Evolutionary conservation across 2,888 invertebrate species (phyloP).

Genomic region (Deroplatys truncata): DNA sequence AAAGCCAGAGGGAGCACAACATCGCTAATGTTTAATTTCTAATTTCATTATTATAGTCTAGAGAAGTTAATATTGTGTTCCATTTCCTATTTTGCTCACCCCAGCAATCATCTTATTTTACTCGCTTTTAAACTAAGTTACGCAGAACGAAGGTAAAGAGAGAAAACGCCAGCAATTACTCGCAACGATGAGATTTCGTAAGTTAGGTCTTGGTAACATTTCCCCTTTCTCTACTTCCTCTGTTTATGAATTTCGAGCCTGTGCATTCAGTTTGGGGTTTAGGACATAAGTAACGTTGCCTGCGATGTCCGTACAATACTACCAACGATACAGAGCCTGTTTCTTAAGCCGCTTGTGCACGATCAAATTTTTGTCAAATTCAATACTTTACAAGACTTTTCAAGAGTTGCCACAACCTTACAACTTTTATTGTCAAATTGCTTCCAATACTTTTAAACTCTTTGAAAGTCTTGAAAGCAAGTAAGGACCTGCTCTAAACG

Average conservation of each 20-base stretch:
- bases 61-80: conserved; percentile 3
- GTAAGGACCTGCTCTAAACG: too few relatives aligned
- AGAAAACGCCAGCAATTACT: not conserved
- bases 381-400: too few relatives aligned
- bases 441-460: too few relatives aligned
- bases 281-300: too few relatives aligned
- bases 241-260: not conserved
- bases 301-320: too few relatives aligned
- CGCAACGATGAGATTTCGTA: not conserved
- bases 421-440: too few relatives aligned
- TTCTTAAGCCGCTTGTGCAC: too few relatives aligned
- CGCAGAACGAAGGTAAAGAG: not conserved
- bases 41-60: not conserved
- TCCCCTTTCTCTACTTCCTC: not conserved
- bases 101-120: not conserved
- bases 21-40: conserved; percentile 16
- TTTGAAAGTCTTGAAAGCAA: too few relatives aligned
- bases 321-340: too few relatives aligned
- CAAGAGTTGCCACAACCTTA: too few relatives aligned
- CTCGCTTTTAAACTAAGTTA: not conserved
- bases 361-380: too few relatives aligned
- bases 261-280: too few relatives aligned
- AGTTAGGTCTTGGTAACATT: not conserved
- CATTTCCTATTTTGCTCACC: not conserved
- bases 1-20: not conserved